Percentiles rank a stretch among this genome's conserved stretches.
These are phyloP conservation scores for Lepidurus packardi DNA, from an alignment of 1,140 invertebrate genomes.

Conservation along the genomic window DNA sequence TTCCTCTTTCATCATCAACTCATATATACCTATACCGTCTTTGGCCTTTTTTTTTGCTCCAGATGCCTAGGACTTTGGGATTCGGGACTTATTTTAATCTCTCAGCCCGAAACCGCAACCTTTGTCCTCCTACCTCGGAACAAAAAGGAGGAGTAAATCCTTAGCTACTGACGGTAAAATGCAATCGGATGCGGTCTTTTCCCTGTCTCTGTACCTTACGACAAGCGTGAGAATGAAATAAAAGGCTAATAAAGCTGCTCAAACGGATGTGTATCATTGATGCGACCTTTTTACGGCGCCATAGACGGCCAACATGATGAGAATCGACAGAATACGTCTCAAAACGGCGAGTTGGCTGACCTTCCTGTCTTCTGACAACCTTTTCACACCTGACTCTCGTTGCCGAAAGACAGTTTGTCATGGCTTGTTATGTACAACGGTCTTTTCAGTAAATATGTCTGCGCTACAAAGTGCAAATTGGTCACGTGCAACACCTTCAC, in stretches of 20 bases:
- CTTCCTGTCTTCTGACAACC: not conserved
- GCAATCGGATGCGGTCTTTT: slow-evolving; percentile 12
- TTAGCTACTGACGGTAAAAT: not conserved
- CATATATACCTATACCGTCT: not conserved
- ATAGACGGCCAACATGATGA: not conserved
- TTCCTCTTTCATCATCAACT: too few relatives aligned
- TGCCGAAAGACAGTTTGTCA: not conserved
- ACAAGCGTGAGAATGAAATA: not conserved
- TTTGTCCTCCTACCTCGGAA: not conserved
- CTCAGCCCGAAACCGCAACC: not conserved
- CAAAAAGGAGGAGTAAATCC: not conserved
- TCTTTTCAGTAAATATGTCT: too few relatives aligned
- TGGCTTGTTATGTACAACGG: not conserved
- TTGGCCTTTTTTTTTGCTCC: slow-evolving; percentile 2
- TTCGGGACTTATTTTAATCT: not conserved
- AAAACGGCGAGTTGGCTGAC: not conserved
- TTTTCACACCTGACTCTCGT: not conserved
- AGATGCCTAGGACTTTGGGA: not conserved
- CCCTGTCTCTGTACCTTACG: not conserved
- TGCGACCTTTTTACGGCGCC: not conserved
- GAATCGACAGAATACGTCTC: not conserved
- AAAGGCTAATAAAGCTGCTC: not conserved
- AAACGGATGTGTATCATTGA: not conserved
- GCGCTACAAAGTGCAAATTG: too few relatives aligned
- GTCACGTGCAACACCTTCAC: too few relatives aligned